Conservation (phyloP, 2,888 invertebrate species). For the Gymnoscelis rufifasciata region DNA sequence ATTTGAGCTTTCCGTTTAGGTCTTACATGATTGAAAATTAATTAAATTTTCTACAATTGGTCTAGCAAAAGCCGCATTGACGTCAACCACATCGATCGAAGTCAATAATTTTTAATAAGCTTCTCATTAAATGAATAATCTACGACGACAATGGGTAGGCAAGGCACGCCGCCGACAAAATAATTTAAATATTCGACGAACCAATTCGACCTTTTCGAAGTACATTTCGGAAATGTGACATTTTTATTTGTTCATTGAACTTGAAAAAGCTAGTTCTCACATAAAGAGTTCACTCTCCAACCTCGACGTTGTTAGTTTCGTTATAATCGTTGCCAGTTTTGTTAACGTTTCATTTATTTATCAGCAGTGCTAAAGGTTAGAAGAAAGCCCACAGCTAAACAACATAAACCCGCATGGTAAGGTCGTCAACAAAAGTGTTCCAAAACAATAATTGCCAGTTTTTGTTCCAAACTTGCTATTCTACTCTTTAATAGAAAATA, state of each 20-base stretch:
- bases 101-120: constrained; percentile 47
- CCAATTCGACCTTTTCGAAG: constrained; percentile 9
- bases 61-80: constrained; percentile 45
- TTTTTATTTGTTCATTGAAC: constrained; percentile 25
- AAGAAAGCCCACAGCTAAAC: constrained; percentile 47
- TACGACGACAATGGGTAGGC: background rate
- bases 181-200: constrained; percentile 6
- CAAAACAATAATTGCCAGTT: too few species aligned
- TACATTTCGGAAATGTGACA: constrained; percentile 12
- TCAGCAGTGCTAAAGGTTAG: constrained; percentile 22
- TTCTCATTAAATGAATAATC: constrained; percentile 15
- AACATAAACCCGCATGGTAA: background rate
- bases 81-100: constrained; percentile 52
- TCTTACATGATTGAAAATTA: too few species aligned
- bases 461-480: too few species aligned
- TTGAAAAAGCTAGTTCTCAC: constrained; percentile 18
- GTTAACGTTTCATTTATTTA: constrained; percentile 23
- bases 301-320: constrained; percentile 20
- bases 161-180: constrained; percentile 1
- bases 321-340: constrained; percentile 23
- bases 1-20: too few species aligned
- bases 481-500: too few species aligned
- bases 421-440: background rate
- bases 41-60: too few species aligned
- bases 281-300: constrained; percentile 14